Evolutionary conservation across 2,113 vertebrate genomes (phyloP), one percentile per base, ranked within the genome.

Genomic region (Uropsilus gracilis): DNA sequence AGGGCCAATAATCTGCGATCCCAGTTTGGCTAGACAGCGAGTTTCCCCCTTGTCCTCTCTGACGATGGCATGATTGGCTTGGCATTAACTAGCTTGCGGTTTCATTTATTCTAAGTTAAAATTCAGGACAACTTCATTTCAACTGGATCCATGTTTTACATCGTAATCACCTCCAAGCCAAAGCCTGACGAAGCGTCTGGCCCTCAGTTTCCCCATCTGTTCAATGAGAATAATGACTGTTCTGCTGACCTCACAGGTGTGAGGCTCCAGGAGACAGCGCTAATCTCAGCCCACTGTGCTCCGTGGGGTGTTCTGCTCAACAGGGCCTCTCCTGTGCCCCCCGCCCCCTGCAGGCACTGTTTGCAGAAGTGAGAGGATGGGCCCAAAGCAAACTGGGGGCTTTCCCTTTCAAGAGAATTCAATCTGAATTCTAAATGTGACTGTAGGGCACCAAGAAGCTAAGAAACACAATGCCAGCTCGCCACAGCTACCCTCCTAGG

Each of bases 41-140:
- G 42, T 72, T 44, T 73, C 75, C 77, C 42, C 66, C 78, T 92
- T 39, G 3, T 26, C 37, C 44, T 30, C 48, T n/a, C 80, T 55
- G 55, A 68, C 73, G 39, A 77, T 44, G 42, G 10, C 77, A 80
- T 61, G 46, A 90, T 91, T 86, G 95, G 37, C 39, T 88, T 85
- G 82, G 42, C 13, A 11, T 89, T 85, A 72, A 82, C 50, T 83
- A 24, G 71, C 75, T 83, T 86, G 61, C 69, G 92, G 78, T 46
- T 94, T n/a, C n/a, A 50, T 90, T 94, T 90, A 78, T 87, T 92
- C 89, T 87, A 55, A 85, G 68, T 64, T 91, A 84, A 89, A 84
- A 57, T 28, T 20, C 87, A 44, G 87, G 87, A 50, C n/a, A 18
- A 81, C 87, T 92, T 76, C 66, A 85, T 85, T 94, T 89, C 66